A percentile compares a stretch with the other conserved stretches of the same genome.
Conservation (phyloP, 64 coral and sea anemone genomes). For the Actinia equina region DNA sequence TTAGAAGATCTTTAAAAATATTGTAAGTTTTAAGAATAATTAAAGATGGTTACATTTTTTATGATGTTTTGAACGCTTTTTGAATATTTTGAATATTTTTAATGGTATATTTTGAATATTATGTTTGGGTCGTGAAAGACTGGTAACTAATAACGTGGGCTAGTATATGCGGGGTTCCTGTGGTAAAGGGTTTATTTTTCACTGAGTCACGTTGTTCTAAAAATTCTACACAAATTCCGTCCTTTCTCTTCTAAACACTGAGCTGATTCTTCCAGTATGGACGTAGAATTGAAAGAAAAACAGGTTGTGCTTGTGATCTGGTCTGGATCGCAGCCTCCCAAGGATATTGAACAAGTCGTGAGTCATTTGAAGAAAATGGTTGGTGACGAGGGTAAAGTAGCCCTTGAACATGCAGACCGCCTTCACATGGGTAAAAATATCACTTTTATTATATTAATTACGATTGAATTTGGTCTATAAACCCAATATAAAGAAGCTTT, state of each 20-base stretch:
- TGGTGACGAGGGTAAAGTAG: conserved; percentile 60
- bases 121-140: conserved; percentile 5
- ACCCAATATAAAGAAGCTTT: not conserved
- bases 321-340: conserved; percentile 77
- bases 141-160: not conserved
- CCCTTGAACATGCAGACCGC: conserved; percentile 79
- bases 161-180: not conserved
- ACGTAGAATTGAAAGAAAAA: conserved; percentile 30
- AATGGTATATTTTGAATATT: not conserved
- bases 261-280: conserved; percentile 8
- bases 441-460: not conserved
- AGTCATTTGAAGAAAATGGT: conserved; percentile 39
- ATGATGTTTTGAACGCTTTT: not conserved
- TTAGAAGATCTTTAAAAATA: too few species aligned
- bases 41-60: too few species aligned
- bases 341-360: conserved; percentile 72
- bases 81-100: not conserved
- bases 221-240: not conserved
- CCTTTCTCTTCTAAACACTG: not conserved
- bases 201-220: not conserved
- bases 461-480: not conserved
- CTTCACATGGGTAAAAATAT: conserved; percentile 66
- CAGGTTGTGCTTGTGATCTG: conserved; percentile 73
- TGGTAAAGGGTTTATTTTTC: not conserved
- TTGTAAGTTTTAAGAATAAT: too few species aligned